Percentiles rank a stretch among this genome's conserved stretches.
Evolutionary conservation across 2,888 invertebrate genomes (phyloP).

Genomic region (Brachylomia viminalis): DNA sequence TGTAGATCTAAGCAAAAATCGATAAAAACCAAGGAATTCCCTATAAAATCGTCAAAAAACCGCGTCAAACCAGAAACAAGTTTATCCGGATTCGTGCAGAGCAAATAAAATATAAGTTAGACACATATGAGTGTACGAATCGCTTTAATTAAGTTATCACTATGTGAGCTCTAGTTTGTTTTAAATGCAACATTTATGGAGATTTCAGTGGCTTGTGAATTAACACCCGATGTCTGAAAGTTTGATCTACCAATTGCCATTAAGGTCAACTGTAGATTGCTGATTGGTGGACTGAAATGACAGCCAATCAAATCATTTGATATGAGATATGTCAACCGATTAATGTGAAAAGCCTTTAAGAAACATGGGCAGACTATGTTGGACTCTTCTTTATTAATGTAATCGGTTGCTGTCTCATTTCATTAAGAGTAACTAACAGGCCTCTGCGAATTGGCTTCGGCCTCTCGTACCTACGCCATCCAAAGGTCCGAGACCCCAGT

Average conservation of each 20-base stretch:
- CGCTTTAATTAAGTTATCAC: slow-evolving; percentile 42
- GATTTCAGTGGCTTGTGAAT: background rate
- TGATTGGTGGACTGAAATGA: no score
- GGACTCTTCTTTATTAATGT: no score
- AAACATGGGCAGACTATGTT: background rate
- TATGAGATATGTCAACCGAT: background rate
- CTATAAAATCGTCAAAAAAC: slow-evolving; percentile 29
- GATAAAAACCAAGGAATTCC: slow-evolving; percentile 47
- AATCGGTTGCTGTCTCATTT: no score
- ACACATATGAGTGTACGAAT: slow-evolving; percentile 27
- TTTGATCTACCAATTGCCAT: background rate
- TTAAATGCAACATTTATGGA: slow-evolving; percentile 1
- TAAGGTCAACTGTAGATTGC: background rate
- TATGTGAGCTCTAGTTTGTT: slow-evolving; percentile 7
- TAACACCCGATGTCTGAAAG: background rate
- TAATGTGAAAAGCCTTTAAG: background rate
- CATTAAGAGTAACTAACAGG: no score
- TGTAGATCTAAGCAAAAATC: slow-evolving; percentile 24
- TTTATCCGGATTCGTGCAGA: slow-evolving; percentile 40
- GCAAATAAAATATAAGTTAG: slow-evolving; percentile 30
- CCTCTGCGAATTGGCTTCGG: no score
- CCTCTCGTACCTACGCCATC: no score
- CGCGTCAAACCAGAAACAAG: slow-evolving; percentile 41
- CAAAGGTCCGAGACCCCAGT: no score
- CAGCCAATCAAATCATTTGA: background rate